Evolutionary conservation across 2,797 vertebrate genomes (phyloP).

Genomic region (Enteromius unitaeniatus): DNA sequence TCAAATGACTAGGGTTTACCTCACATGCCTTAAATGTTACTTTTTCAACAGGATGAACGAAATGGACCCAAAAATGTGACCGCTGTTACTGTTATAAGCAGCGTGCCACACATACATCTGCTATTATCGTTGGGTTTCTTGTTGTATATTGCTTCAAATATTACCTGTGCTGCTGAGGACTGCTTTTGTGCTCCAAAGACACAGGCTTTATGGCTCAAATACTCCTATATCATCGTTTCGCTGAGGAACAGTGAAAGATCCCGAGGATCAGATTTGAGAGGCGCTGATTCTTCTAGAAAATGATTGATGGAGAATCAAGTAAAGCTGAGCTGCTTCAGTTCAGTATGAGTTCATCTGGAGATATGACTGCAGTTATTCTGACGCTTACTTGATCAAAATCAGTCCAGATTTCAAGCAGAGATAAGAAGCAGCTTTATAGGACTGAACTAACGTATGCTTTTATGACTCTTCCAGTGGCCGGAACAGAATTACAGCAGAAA

Average conservation of each 20-base stretch:
- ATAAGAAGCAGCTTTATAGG: background rate
- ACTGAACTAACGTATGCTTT: background rate
- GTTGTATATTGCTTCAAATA: too few relatives aligned
- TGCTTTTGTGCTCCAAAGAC: too few relatives aligned
- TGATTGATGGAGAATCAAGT: background rate
- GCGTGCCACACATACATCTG: too few relatives aligned
- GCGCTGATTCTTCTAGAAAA: background rate
- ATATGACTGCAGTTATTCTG: background rate
- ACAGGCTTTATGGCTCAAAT: too few relatives aligned
- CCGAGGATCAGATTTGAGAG: background rate
- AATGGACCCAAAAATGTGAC: too few relatives aligned
- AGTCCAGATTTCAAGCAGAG: background rate
- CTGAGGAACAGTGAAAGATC: background rate
- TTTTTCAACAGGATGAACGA: too few relatives aligned
- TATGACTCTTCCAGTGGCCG: background rate
- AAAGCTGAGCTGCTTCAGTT: background rate
- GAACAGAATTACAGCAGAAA: background rate
- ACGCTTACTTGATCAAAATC: background rate
- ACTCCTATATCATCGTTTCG: too few relatives aligned
- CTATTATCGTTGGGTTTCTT: too few relatives aligned
- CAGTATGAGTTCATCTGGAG: background rate
- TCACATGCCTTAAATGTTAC: too few relatives aligned
- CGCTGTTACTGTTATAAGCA: too few relatives aligned
- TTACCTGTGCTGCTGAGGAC: too few relatives aligned
- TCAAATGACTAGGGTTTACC: too few relatives aligned